Conservation (phyloP, 2,888 invertebrate genomes). For the Brenthis daphne region DNA sequence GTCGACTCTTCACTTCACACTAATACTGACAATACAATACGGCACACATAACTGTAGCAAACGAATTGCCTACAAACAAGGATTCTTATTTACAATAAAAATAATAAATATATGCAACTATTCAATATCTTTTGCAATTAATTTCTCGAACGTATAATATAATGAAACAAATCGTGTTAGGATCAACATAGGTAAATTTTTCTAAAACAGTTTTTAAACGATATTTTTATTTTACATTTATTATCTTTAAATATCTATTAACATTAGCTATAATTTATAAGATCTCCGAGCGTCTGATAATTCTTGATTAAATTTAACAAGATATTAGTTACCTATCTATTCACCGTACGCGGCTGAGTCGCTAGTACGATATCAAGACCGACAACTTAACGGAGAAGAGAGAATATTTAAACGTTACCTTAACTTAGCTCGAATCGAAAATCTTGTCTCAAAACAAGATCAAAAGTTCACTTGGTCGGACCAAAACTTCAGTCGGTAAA, state of each 20-base stretch:
- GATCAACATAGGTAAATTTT: conserved; percentile 81
- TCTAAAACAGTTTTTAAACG: conserved; percentile 79
- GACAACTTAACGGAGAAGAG: conserved; percentile 69
- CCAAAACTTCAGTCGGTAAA: conserved; percentile 81
- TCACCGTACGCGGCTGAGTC: conserved; percentile 62
- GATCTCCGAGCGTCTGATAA: conserved; percentile 78
- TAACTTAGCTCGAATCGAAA: conserved; percentile 73
- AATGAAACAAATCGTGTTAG: conserved; percentile 71
- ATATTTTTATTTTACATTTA: conserved; percentile 73
- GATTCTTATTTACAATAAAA: conserved; percentile 70
- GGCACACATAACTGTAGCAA: conserved; percentile 75
- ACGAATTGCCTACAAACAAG: conserved; percentile 65
- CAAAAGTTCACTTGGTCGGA: conserved; percentile 81
- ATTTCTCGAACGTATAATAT: conserved; percentile 60
- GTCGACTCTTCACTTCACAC: conserved; percentile 55
- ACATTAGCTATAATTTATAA: conserved; percentile 81
- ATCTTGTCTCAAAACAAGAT: conserved; percentile 78
- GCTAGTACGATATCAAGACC: conserved; percentile 57
- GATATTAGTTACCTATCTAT: conserved; percentile 80
- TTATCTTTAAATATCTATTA: conserved; percentile 77
- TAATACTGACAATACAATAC: conserved; percentile 52
- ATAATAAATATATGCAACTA: conserved; percentile 64
- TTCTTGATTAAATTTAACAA: conserved; percentile 77
- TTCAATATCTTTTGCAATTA: conserved; percentile 66
- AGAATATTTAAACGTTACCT: conserved; percentile 64